Evolutionary conservation across 2,797 vertebrate genomes (phyloP).

Genomic region (Gymnoscopelus microlampas): DNA sequence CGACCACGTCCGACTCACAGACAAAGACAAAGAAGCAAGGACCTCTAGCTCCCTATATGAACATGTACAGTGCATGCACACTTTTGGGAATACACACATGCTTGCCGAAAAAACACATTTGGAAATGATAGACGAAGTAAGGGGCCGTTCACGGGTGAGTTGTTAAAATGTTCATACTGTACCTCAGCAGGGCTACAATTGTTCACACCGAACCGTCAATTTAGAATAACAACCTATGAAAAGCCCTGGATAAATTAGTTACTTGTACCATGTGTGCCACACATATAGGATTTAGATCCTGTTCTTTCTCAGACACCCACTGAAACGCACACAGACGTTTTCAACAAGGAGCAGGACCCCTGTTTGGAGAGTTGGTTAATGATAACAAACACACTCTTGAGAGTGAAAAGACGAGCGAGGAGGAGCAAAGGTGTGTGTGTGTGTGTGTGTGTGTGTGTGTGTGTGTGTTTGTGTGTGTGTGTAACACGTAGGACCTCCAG

Average conservation of each 20-base stretch:
- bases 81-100: neutral
- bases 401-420: constrained; percentile 27
- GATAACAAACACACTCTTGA: constrained; percentile 51
- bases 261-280: neutral
- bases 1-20: constrained; percentile 52
- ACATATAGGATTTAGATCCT: constrained; percentile 1
- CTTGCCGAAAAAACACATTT: constrained; percentile 38
- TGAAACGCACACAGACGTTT: constrained; percentile 2
- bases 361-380: constrained; percentile 33
- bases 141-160: constrained; percentile 22
- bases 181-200: constrained; percentile 18
- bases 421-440: constrained; percentile 20
- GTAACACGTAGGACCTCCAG: constrained; percentile 20
- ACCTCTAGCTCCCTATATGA: constrained; percentile 26
- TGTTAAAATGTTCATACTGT: constrained; percentile 17
- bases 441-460: constrained; percentile 13
- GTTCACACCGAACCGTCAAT: constrained; percentile 16
- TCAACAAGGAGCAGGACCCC: constrained; percentile 10
- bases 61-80: constrained; percentile 3
- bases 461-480: constrained; percentile 3
- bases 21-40: constrained; percentile 46
- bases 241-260: constrained; percentile 1
- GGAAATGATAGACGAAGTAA: constrained; percentile 37
- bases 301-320: neutral
- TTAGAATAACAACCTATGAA: constrained; percentile 23